Evolutionary conservation across 2,888 invertebrate species (phyloP).

Genomic region (Thecocarcelia acutangulata): DNA sequence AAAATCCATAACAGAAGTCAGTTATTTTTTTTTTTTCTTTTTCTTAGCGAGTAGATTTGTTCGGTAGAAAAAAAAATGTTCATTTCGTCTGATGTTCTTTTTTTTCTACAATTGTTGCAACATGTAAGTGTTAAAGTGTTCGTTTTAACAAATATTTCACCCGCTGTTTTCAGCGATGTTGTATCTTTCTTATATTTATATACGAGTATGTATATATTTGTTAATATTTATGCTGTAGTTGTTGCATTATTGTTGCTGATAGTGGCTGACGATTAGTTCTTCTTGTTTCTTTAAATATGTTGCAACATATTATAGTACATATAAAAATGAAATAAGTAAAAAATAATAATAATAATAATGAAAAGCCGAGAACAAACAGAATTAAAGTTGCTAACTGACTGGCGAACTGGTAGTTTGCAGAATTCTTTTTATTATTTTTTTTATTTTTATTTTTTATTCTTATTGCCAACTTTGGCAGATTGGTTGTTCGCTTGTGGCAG

Average conservation of each 20-base stretch:
- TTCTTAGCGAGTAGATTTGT: conserved; percentile 27
- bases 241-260: conserved; percentile 55
- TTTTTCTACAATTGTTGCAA: conserved; percentile 39
- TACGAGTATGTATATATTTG: background rate
- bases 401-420: conserved; percentile 11
- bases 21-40: background rate
- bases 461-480: conserved; percentile 48
- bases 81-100: conserved; percentile 20
- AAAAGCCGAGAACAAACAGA: conserved; percentile 28
- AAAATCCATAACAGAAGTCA: conserved; percentile 47
- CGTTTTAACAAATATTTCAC: conserved; percentile 68
- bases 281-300: conserved; percentile 63
- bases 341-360: background rate
- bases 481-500: conserved; percentile 47
- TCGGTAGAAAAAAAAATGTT: conserved; percentile 18
- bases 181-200: conserved; percentile 26
- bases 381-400: conserved; percentile 45
- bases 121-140: conserved; percentile 63
- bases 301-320: conserved; percentile 66
- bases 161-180: conserved; percentile 67
- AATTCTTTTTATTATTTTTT: background rate
- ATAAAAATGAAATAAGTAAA: conserved; percentile 31
- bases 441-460: too few relatives aligned
- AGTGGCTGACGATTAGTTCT: conserved; percentile 61
- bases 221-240: conserved; percentile 57